Evolutionary conservation across 1,140 invertebrate species (phyloP), one percentile per base, ranked within the genome.

Genomic region (Tetranychus cinnabarinus): DNA sequence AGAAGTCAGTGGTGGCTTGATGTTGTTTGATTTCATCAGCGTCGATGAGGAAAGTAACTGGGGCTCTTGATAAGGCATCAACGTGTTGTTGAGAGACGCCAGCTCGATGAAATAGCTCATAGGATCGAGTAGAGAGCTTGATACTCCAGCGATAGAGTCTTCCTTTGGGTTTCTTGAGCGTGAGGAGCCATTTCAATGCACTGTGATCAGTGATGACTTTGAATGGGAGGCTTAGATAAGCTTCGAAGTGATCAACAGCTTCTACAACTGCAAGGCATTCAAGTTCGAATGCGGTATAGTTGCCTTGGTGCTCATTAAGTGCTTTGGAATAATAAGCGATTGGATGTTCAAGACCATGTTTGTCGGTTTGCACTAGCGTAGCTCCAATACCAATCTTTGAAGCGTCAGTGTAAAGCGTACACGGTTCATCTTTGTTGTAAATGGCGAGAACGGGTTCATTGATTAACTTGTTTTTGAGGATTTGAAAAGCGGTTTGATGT

Each of bases 141-240:
- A 64, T 31, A 7, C 63, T 48, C 66, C 68, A 69, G n/a, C 64
- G 42, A 8, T 48, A 52, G 23, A 68, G 45, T 58, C 60, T 60
- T 34, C 64, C 62, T 0, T 7, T 56, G 23, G 39, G 37, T 13
- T 59, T 31, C 23, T 59, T 39, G n/a, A 42, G 2, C 2, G 36
- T 42, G n/a, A 39, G 4, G 5, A 59, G 42, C 36, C 23, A 59
- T 8, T 7, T 3, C 36, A 59, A 23, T 7, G 57, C 57, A 15
- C 23, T 31, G 45, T 39, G 39, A 45, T 59, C 57, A 5, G 57
- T 59, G 15, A 59, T 13, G 36, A 59, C 42, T 3, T 5, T 52
- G 48, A 52, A 52, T 23, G 15, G 48, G 5, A n/a, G 15, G 15
- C 48, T 15, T 3, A 59, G 34, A 45, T 59, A 56, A 33, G 5